phyloP scores from a whole-genome alignment of 2,797 vertebrate species.

The Syndactyla subalaris region DNA sequence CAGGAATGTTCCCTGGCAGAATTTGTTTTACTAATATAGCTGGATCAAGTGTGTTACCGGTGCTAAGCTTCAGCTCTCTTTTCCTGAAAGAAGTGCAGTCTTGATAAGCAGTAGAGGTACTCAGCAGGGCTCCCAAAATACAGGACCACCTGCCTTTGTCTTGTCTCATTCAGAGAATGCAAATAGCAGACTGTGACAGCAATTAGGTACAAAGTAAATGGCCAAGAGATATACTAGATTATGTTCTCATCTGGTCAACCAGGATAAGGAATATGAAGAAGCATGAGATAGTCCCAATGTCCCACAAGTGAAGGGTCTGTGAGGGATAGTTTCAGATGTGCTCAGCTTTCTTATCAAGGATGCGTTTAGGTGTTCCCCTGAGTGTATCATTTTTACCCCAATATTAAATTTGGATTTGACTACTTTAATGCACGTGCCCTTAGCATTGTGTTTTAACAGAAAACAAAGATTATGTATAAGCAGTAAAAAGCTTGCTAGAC shows the following conservation, averaged over 20 bases:
- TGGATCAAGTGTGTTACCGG: not conserved
- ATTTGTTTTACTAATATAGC: not conserved
- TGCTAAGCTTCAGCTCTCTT: not conserved
- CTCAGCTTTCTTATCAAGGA: not conserved
- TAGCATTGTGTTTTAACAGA: not conserved
- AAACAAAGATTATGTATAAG: not conserved
- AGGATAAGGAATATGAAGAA: not conserved
- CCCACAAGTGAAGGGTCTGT: not conserved
- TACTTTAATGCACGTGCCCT: not conserved
- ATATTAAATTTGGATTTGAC: not conserved
- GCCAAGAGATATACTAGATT: not conserved
- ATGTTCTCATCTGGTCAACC: not conserved
- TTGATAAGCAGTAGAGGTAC: not conserved
- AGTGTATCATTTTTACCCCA: not conserved
- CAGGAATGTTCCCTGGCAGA: not conserved
- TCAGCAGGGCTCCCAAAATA: not conserved
- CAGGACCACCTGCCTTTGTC: not conserved
- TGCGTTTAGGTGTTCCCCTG: not conserved
- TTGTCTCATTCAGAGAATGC: not conserved
- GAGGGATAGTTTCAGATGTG: not conserved
- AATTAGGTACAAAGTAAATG: not conserved
- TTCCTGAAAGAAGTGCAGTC: rapidly evolving
- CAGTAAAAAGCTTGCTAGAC: not conserved
- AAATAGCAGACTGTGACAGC: not conserved
- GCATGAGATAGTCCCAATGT: not conserved